Evolutionary conservation across 1,140 invertebrate species (phyloP).

Genomic region (Mya arenaria): DNA sequence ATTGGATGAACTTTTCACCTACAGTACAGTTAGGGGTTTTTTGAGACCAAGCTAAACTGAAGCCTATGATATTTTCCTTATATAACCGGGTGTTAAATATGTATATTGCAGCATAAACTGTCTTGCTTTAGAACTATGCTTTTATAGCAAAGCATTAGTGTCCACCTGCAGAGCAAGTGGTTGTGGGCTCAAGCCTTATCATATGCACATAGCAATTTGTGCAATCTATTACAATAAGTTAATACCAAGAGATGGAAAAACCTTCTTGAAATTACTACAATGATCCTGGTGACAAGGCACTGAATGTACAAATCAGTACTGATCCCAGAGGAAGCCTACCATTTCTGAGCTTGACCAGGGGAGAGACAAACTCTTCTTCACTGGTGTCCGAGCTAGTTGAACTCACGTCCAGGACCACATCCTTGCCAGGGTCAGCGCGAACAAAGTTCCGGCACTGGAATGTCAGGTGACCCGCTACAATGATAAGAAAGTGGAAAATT

Average conservation of each 20-base stretch:
- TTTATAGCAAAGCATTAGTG: no score
- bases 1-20: background rate
- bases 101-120: no score
- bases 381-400: slow-evolving; percentile 94
- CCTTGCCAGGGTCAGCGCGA: slow-evolving; percentile 90
- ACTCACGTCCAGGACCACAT: slow-evolving; percentile 96
- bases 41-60: background rate
- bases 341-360: slow-evolving; percentile 69
- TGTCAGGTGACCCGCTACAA: slow-evolving; percentile 93
- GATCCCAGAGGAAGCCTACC: slow-evolving; percentile 43
- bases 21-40: no score
- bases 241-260: slow-evolving; percentile 16
- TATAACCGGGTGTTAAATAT: no score
- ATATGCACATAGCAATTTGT: background rate
- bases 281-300: background rate
- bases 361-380: slow-evolving; percentile 85
- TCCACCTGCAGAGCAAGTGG: no score
- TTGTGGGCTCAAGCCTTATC: background rate
- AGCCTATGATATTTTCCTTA: no score
- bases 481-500: slow-evolving; percentile 1
- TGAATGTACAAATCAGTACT: no score
- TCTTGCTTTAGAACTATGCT: no score
- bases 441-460: slow-evolving; percentile 98
- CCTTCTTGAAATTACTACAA: background rate
- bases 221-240: slow-evolving; percentile 13